Evolutionary conservation across 2,797 vertebrate species (phyloP), one percentile per base, ranked within the genome.

Genomic region (Silurus lanzhouensis): DNA sequence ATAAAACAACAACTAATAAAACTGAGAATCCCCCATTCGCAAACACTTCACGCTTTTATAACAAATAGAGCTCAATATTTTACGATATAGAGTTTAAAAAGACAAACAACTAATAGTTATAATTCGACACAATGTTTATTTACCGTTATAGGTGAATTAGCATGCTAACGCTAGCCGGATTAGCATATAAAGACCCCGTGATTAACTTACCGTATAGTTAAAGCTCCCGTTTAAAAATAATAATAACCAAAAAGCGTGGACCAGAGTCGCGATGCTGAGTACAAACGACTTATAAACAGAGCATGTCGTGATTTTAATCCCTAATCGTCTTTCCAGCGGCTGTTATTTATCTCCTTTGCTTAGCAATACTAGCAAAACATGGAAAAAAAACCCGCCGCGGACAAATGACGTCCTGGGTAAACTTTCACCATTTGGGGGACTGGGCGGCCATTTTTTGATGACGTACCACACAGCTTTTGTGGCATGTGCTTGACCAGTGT

Each of bases 351-450:
- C 58, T 66, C 38, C 22, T 10, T 5, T 52, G 75, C 82, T 86
- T 86, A 86, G 48, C 81, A 9, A 25, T 17, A 80, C 85, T 88
- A 89, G 67, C 64, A 83, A 83, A 79, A 91, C 89, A 86, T 91
- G 31, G 31, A 92, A 95, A 95, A 91, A 94, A 92, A 91, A 94
- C 91, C 91, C 38, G 94, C 87, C 94, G 93, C 94, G 25, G 75
- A 38, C 0, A 86, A 88, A 93, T 94, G 92, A 22, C 52, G 93
- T 93, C 20, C 1, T 1, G 14, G 48, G 71, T 82, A 60, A 12
- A 0, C 38, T 38, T 72, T 46, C 57, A 27, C 3, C 10, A 9
- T 71, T 81, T 58, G 31, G 3, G 15, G 19, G 31, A 22, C 67
- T 1, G 3, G 15, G 64, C n/a, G 0, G 81, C 25, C 1, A 52